Conservation (phyloP, 2,113 vertebrate genomes). For the Melospiza georgiana region DNA sequence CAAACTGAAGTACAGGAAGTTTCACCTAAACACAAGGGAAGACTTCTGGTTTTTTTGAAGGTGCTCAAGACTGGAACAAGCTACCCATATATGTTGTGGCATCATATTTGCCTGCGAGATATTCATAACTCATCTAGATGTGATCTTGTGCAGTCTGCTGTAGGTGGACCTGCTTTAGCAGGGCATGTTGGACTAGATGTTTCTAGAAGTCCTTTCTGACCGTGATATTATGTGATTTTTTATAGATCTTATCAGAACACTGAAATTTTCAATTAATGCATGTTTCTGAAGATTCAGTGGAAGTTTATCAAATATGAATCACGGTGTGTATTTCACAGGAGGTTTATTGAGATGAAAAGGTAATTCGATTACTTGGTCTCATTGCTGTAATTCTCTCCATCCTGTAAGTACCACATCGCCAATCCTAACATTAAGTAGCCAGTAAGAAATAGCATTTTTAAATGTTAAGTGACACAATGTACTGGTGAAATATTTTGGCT, state of each 20-base stretch:
- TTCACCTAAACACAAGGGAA: background rate
- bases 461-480: background rate
- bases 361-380: background rate
- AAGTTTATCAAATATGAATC: background rate
- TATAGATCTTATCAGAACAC: background rate
- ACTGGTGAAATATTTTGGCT: background rate
- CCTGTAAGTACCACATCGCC: background rate
- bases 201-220: background rate
- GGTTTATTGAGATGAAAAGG: background rate
- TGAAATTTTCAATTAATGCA: background rate
- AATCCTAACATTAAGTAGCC: background rate
- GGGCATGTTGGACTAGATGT: background rate
- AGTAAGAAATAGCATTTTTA: background rate
- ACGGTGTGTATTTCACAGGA: background rate
- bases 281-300: background rate
- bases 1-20: background rate
- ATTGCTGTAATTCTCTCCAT: background rate
- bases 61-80: background rate
- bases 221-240: background rate
- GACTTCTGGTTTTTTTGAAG: background rate
- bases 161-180: background rate
- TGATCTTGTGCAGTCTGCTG: background rate
- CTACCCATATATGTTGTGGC: background rate
- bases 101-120: rapidly evolving
- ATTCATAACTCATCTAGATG: background rate